phyloP scores from a whole-genome alignment of 2,888 invertebrate genomes.

The Drosophila nigricruria region DNA sequence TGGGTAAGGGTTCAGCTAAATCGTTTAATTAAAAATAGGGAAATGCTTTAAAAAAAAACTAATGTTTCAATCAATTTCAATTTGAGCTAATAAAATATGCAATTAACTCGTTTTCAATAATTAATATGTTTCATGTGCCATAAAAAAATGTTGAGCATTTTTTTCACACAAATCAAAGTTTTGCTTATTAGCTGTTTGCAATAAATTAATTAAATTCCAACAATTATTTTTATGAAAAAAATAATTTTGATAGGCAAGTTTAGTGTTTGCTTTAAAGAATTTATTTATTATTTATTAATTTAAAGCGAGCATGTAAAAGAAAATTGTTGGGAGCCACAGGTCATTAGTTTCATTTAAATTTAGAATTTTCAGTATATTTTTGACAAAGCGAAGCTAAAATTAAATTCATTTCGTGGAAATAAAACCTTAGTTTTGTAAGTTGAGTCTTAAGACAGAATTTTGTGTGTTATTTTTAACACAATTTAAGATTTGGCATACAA shows the following conservation, averaged over 20 bases:
- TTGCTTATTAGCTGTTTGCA: neutral
- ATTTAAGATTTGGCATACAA: neutral
- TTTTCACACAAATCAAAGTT: neutral
- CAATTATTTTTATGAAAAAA: neutral
- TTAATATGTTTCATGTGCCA: neutral
- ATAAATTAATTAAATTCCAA: constrained; percentile 9
- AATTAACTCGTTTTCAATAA: neutral
- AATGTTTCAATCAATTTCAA: constrained; percentile 1
- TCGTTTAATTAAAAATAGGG: constrained; percentile 47
- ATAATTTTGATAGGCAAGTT: neutral
- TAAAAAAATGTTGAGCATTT: neutral
- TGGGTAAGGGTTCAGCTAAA: constrained; percentile 32
- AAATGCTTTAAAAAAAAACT: neutral
- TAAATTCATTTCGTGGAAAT: neutral
- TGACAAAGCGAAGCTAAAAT: neutral
- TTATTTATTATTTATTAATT: neutral
- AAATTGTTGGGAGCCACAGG: neutral
- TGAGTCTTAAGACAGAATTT: neutral
- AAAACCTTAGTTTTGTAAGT: neutral
- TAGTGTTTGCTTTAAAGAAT: neutral
- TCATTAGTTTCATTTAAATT: neutral
- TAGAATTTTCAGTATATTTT: neutral
- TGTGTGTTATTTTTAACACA: neutral
- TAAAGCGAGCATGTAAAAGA: neutral
- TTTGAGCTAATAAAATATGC: neutral